Conservation (phyloP, 2,113 vertebrate genomes). For the Actinemys pallida region DNA sequence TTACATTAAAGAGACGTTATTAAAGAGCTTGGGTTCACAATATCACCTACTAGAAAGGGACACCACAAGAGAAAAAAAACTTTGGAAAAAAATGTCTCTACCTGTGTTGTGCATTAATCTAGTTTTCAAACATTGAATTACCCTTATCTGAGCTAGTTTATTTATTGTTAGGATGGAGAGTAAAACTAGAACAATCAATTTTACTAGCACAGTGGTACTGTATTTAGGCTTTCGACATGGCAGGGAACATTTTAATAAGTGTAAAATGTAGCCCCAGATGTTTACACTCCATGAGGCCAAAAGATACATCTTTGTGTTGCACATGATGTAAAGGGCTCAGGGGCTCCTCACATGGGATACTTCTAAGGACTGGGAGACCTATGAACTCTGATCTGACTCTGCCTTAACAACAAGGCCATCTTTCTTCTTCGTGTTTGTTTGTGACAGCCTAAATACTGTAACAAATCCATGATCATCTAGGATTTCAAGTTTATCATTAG, state of each 20-base stretch:
- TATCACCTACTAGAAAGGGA: not conserved
- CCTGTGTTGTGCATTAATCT: not conserved
- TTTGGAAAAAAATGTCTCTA: not conserved
- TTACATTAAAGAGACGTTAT: not conserved
- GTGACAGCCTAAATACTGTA: slow-evolving; percentile 30
- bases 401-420: not conserved
- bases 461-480: not conserved
- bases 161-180: not conserved
- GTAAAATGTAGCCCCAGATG: not conserved
- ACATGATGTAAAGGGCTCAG: not conserved
- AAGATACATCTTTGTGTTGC: not conserved
- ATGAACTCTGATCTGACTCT: not conserved
- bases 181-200: not conserved
- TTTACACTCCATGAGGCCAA: not conserved
- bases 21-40: not conserved
- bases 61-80: not conserved
- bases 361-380: not conserved
- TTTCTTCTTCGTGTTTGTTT: slow-evolving; percentile 22
- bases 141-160: not conserved
- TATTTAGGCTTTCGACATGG: not conserved
- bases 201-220: not conserved
- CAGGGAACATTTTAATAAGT: not conserved
- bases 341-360: not conserved
- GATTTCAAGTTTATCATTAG: not conserved
- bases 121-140: not conserved